Evolutionary conservation across 1,140 invertebrate species (phyloP).

Genomic region (Neodiprion lecontei): DNA sequence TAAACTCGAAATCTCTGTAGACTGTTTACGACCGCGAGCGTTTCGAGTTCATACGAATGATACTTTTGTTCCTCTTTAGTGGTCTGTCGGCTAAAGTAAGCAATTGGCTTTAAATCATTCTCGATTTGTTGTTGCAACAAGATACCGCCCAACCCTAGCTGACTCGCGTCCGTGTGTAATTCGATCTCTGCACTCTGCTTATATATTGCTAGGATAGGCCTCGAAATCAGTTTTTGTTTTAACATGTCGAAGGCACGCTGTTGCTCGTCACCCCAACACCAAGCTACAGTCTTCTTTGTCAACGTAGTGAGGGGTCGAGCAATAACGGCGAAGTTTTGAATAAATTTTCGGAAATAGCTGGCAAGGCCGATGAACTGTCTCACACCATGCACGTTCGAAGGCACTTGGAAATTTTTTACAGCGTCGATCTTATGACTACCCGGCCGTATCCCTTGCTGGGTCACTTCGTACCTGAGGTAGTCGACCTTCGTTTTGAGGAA

Average conservation of each 20-base stretch:
- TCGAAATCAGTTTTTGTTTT: slow-evolving; percentile 23
- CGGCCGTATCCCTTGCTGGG: too few species aligned
- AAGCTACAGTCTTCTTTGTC: slow-evolving; percentile 15
- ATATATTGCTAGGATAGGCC: too few species aligned
- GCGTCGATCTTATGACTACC: too few species aligned
- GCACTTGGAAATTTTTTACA: too few species aligned
- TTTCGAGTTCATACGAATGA: slow-evolving; percentile 57
- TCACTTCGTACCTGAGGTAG: too few species aligned
- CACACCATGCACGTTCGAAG: too few species aligned
- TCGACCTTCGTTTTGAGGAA: too few species aligned
- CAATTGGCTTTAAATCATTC: too few species aligned
- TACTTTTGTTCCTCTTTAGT: slow-evolving; percentile 46
- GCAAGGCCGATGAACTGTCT: slow-evolving; percentile 17
- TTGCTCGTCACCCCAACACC: slow-evolving; percentile 19
- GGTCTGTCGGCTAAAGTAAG: slow-evolving; percentile 44
- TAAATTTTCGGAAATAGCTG: slow-evolving; percentile 37
- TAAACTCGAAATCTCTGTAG: slow-evolving; percentile 54
- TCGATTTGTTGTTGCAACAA: too few species aligned
- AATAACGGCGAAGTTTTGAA: slow-evolving; percentile 29
- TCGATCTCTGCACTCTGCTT: too few species aligned
- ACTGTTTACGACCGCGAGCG: slow-evolving; percentile 55
- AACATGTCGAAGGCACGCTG: slow-evolving; percentile 23
- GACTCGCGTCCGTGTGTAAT: too few species aligned
- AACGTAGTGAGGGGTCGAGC: slow-evolving; percentile 30
- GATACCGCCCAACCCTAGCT: too few species aligned